These are phyloP conservation scores for Lepidochitona cinerea DNA, from an alignment of 2,888 invertebrate genomes.

Conservation along the genomic window DNA sequence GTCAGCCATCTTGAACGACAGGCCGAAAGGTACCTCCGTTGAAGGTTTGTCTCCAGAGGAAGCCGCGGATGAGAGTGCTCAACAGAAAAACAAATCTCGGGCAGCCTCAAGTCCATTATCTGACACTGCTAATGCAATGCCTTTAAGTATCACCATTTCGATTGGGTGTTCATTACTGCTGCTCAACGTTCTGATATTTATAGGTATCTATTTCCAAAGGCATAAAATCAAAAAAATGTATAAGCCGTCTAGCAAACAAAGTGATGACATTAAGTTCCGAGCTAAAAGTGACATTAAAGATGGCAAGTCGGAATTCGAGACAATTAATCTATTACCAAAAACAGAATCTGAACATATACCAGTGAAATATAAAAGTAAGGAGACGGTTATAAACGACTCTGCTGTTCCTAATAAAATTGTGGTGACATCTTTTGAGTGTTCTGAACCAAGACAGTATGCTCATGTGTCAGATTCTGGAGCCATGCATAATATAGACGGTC, in stretches of 20 bases:
- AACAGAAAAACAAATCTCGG: neutral
- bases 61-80: neutral
- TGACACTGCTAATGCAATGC: slow-evolving; percentile 34
- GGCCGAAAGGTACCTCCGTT: neutral
- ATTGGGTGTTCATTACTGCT: slow-evolving; percentile 94
- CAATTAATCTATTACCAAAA: neutral
- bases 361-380: neutral
- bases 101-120: neutral
- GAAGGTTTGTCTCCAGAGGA: neutral
- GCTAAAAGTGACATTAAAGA: neutral
- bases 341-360: neutral
- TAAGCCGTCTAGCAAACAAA: slow-evolving; percentile 9
- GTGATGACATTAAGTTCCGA: slow-evolving; percentile 5
- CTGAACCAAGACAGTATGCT: neutral
- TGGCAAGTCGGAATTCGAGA: neutral
- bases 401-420: neutral
- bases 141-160: slow-evolving; percentile 78
- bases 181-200: slow-evolving; percentile 92
- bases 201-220: slow-evolving; percentile 88
- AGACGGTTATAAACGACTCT: neutral
- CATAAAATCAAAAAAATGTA: slow-evolving; percentile 56
- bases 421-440: neutral
- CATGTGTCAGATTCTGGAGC: neutral
- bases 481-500: neutral
- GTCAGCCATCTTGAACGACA: neutral